Base-by-base conservation (phyloP, 2,797 vertebrate genomes). In the Champsocephalus gunnari region DNA sequence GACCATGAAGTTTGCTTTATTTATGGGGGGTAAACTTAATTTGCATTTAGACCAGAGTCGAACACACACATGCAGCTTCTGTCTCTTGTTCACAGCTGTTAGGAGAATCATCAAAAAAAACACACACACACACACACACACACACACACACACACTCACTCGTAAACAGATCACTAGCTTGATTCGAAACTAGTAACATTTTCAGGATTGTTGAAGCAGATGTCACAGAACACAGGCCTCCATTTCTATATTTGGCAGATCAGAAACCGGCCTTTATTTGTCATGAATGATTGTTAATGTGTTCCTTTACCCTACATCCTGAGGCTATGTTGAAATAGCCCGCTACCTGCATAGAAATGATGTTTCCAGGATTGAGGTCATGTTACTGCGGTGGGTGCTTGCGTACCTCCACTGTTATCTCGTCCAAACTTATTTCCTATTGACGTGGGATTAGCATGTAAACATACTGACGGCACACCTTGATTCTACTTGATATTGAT, bases 311-410 rank as follows among this genome's bases (percentile, higher is more conserved):
- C 38, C 3, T 67, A 45, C 69, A 66, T 61, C 82, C 72, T 9
- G 14, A 79, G 81, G 86, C 80, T 10, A 5, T 51, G 71, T 66
- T 70, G 59, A 85, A 81, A 79, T 45, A 75, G 60, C 56, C 67
- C 47, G 3, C 72, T 34, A 62, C 3, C 11, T 73, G 73, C 75
- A 84, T 56, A 59, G 66, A 81, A 77, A 82, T 86, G 71, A 28
- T 82, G 85, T 87, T 80, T 74, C 34, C 62, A 62, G 60, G 67
- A 79, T 87, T 59, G 75, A 85, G 81, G 81, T 77, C 71, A 73
- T 1, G 47, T 66, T 71, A 58, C 74, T 71, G 73, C 72, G 16
- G 63, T 17, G 61, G 69, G n/a, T 21, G 64, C 72, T 69, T 24
- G 13, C 54, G 51, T 85, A 56, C 44, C 13, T 68, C 44, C n/a